Evolutionary conservation across 2,113 vertebrate species (phyloP), one percentile per base, ranked within the genome.

Genomic region (Brienomyrus longianalis): DNA sequence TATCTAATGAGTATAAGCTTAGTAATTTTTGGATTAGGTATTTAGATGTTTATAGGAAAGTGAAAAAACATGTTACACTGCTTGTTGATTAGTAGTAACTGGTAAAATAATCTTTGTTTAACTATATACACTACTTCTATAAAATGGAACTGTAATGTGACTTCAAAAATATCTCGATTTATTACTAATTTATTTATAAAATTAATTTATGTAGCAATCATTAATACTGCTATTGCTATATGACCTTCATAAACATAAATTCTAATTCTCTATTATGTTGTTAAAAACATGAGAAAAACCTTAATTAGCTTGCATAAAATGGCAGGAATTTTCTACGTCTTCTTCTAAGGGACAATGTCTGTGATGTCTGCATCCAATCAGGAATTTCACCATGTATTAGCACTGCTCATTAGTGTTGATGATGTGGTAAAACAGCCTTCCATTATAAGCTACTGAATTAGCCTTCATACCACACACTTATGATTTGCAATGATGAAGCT

Each of bases 371-470:
- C 56, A 84, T 59, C 52, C 74, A 80, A 83, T 89, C 35, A 54
- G 43, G 43, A 85, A 43, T 89, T 62, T 54, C 52, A 59, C 31
- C 51, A 51, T 56, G 51, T 6, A 89, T 84, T 51, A 43, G 77
- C 21, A 80, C 13, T 47, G 51, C 51, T 84, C 77, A 89, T 85
- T 85, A 89, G 39, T 59, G 19, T 56, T 59, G 62, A 89, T 89
- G 43, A 85, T 83, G 77, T 89, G 77, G 43, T 59, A 85, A 89
- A 35, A 39, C 51, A 45, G 83, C 56, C 50, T 87, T 90, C 45
- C 21, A 45, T 80, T 31, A 80, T 80, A 89, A 89, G 51, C 70
- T 74, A 52, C 88, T 80, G 88, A 89, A 89, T 89, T 80, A 11
- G 88, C 48, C 66, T 52, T 80, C 48, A 70, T 27, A 50, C 84